Conservation (phyloP, 92 coral and sea anemone species). For the Epizoanthus ramosus region DNA sequence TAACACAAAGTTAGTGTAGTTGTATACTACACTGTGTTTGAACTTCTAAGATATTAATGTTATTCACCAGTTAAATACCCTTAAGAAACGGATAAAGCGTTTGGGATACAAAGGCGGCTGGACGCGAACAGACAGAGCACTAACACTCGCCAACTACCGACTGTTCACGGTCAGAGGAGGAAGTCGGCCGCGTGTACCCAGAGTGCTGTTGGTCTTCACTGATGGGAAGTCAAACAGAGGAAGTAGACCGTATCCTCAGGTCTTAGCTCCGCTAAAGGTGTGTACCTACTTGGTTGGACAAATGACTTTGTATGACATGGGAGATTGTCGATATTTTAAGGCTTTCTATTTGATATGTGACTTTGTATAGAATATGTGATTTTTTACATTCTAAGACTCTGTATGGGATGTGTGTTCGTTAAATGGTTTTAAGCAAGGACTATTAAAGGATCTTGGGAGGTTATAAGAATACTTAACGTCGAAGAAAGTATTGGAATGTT, state of each 20-base stretch:
- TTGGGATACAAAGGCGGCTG: not conserved
- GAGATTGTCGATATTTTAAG: too few species aligned
- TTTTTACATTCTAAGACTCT: too few species aligned
- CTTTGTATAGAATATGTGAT: too few species aligned
- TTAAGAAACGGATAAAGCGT: not conserved
- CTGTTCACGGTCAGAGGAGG: not conserved
- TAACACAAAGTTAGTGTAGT: too few species aligned
- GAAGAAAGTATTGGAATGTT: too few species aligned
- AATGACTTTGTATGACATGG: too few species aligned
- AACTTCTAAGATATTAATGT: not conserved
- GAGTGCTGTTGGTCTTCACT: conserved; percentile 4
- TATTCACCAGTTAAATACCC: not conserved
- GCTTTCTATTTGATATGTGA: too few species aligned
- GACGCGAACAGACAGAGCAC: conserved; percentile 20
- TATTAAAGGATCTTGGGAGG: too few species aligned
- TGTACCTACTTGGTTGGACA: not conserved
- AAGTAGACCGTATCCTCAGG: conserved; percentile 7
- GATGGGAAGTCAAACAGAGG: conserved; percentile 18
- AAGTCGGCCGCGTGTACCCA: not conserved
- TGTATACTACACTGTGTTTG: too few species aligned
- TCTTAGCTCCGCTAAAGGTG: conserved; percentile 18
- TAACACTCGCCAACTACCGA: not conserved
- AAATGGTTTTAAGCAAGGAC: too few species aligned
- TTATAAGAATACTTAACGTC: too few species aligned
- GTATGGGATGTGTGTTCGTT: too few species aligned